phyloP scores from a whole-genome alignment of 1,140 invertebrate genomes.

The Brevipalpus yothersi region DNA sequence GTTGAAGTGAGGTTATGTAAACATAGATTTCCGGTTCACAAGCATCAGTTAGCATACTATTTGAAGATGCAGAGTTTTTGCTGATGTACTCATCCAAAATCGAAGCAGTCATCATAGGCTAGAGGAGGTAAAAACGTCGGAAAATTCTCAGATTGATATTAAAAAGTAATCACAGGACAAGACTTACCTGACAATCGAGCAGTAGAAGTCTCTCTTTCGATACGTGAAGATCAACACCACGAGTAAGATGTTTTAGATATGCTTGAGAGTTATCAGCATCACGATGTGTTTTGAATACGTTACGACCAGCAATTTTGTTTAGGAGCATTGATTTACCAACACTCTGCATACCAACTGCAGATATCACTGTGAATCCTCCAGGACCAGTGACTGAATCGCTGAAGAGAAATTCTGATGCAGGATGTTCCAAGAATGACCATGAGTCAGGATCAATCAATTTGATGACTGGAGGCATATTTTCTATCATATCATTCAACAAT shows the following conservation, averaged over 20 bases:
- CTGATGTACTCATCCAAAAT: conserved; percentile 8
- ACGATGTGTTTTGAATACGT: conserved; percentile 8
- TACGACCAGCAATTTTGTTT: conserved; percentile 5
- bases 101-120: conserved; percentile 9
- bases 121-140: not conserved
- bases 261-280: not conserved
- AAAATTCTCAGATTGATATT: not conserved
- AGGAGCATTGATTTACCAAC: conserved; percentile 9
- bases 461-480: not conserved
- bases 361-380: conserved; percentile 2
- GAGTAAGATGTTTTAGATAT: conserved; percentile 6
- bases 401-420: not conserved
- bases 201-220: conserved; percentile 8
- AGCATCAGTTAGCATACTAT: not conserved
- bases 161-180: not conserved
- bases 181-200: conserved; percentile 6
- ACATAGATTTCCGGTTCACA: conserved; percentile 7
- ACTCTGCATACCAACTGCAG: conserved; percentile 7
- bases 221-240: conserved; percentile 8
- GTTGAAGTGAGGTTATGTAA: conserved; percentile 8
- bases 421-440: not conserved
- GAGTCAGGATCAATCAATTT: conserved; percentile 1
- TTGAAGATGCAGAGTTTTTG: not conserved
- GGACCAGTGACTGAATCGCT: not conserved
- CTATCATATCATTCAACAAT: not conserved